phyloP scores from a whole-genome alignment of 2,888 invertebrate genomes.

The Eupithecia abbreviata region DNA sequence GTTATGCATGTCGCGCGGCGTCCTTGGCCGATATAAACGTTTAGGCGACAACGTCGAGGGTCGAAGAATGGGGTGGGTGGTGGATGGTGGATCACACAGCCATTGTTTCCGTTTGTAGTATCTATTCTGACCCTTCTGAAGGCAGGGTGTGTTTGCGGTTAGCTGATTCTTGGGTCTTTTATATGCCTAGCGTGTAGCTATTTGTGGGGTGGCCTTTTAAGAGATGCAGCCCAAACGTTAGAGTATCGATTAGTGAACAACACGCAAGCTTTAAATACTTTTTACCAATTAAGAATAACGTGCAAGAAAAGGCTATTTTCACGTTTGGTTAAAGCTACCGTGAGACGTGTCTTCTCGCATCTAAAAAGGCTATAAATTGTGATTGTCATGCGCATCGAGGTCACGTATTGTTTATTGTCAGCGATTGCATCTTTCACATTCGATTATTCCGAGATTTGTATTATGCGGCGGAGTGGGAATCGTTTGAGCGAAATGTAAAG shows the following conservation, averaged over 20 bases:
- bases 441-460: constrained; percentile 41
- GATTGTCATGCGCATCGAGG: constrained; percentile 28
- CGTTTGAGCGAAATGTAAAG: constrained; percentile 45
- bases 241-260: constrained; percentile 24
- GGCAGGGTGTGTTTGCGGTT: constrained; percentile 51
- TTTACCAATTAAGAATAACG: constrained; percentile 1
- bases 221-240: constrained; percentile 9
- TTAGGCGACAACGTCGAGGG: constrained; percentile 60
- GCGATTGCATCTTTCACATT: constrained; percentile 26
- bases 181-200: constrained; percentile 28
- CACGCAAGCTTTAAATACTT: constrained; percentile 1
- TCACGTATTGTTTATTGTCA: constrained; percentile 32
- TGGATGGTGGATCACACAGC: constrained; percentile 60
- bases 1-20: constrained; percentile 58
- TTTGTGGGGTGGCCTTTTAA: constrained; percentile 27
- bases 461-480: constrained; percentile 35
- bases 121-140: constrained; percentile 50
- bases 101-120: constrained; percentile 69
- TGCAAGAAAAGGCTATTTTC: background rate
- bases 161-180: constrained; percentile 36
- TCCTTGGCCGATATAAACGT: constrained; percentile 79
- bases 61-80: constrained; percentile 55
- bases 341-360: constrained; percentile 22
- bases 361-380: constrained; percentile 25
- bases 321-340: constrained; percentile 14